Evolutionary conservation across 2,797 vertebrate genomes (phyloP).

Genomic region (Apodemus agrarius): DNA sequence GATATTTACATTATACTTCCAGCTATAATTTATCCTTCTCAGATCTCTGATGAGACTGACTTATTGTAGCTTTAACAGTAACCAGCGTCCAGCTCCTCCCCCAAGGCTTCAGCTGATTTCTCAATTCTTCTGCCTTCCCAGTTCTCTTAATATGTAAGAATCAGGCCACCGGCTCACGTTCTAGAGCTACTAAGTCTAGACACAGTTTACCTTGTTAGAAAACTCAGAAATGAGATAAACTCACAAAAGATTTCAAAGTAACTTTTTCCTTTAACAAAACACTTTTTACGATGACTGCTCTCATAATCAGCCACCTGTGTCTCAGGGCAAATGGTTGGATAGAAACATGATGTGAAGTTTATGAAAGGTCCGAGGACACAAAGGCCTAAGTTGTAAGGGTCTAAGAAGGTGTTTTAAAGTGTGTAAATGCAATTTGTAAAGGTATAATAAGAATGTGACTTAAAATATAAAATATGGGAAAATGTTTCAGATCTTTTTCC

Average conservation of each 20-base stretch:
- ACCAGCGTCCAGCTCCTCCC: neutral
- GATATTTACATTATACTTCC: neutral
- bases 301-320: neutral
- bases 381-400: neutral
- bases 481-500: neutral
- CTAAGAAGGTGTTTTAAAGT: neutral
- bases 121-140: too few species aligned
- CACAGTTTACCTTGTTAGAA: neutral
- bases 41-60: neutral
- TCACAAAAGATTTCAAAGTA: neutral
- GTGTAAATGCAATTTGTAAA: neutral
- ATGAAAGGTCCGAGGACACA: neutral
- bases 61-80: neutral
- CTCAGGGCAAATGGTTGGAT: neutral
- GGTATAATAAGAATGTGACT: neutral
- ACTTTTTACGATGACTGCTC: too few species aligned
- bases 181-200: neutral
- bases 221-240: neutral
- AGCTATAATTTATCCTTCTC: neutral
- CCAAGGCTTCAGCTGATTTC: neutral
- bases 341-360: neutral
- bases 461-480: neutral
- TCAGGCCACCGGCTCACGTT: too few species aligned
- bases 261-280: neutral
- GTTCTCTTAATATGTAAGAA: too few species aligned